phyloP scores from a whole-genome alignment of 1,140 invertebrate genomes.

The Nasonia vitripennis region DNA sequence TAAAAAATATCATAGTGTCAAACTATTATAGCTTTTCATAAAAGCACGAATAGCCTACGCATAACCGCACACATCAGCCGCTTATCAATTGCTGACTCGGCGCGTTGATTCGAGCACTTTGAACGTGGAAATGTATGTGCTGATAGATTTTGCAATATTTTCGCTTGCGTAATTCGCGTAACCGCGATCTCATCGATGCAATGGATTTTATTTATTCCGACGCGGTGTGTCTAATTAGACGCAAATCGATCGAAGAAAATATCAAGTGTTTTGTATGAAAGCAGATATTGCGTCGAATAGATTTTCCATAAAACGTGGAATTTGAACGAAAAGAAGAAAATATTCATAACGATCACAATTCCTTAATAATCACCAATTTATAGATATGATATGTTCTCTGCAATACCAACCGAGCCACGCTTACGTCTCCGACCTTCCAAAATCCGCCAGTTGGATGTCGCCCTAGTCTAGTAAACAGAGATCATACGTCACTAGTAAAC shows the following conservation, averaged over 20 bases:
- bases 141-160: neutral
- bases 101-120: constrained; percentile 50
- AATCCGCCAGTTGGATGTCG: neutral
- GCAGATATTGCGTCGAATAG: too few species aligned
- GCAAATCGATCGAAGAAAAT: too few species aligned
- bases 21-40: too few species aligned
- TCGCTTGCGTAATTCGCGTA: neutral
- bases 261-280: too few species aligned
- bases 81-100: constrained; percentile 70
- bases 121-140: neutral
- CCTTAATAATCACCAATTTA: too few species aligned
- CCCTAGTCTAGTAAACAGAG: neutral
- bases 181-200: neutral
- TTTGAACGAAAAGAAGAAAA: too few species aligned
- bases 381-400: neutral
- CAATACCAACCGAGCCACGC: neutral
- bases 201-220: neutral
- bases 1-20: neutral
- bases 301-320: too few species aligned
- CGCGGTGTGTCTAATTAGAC: too few species aligned
- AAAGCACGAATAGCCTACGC: too few species aligned
- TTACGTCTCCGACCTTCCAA: neutral
- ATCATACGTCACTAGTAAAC: too few species aligned
- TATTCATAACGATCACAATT: too few species aligned
- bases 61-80: neutral